Base-by-base conservation (phyloP, 2,888 invertebrate genomes). In the Ferrisia virgata region DNA sequence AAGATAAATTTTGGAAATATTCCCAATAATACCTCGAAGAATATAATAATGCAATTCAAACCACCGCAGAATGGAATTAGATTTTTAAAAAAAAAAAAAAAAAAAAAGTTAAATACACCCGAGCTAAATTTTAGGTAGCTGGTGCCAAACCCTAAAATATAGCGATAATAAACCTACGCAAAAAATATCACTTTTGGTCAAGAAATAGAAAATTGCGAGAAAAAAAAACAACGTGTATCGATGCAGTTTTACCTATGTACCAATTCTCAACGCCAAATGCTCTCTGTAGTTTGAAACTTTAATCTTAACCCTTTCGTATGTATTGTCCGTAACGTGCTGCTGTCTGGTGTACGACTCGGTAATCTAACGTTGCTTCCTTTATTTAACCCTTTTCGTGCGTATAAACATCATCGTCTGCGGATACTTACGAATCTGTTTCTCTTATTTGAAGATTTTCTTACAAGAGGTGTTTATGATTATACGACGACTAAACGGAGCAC, bases 261-360 rank as follows among this genome's bases (percentile, higher is more conserved):
- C 33, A 39, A 78, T n/a, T n/a, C 18, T 33, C 13, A 39, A 25
- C 36, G 2, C 11, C 78, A 39, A 39, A 58, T 81, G 81, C 81
- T n/a, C 81, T 81, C 81, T 81, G 36, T 81, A 28, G 81, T 18
- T 18, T 25, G 31, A 72, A 43, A 0, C 13, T 25, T 40, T 72
- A 82, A 83, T 83, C 76, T 76, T 72, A 83, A 83, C 76, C 40
- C 83, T 83, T 72, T 83, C 43, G n/a, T 13, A 4, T 15, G 18
- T 1, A 11, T 47, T 0, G 47, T 83, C 83, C 72, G 39, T 28
- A 47, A 83, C 28, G 83, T 83, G 83, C 83, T 83, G 83, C 83
- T 28, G 72, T 47, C 83, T 83, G 72, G 83, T 69, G 83, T 25
- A 25, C 18, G 9, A 22, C 3, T 22, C 5, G 33, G 25, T n/a